Percentiles rank a stretch among this genome's conserved stretches.
Evolutionary conservation across 1,140 invertebrate genomes (phyloP).

Genomic region (Drosophila azteca): DNA sequence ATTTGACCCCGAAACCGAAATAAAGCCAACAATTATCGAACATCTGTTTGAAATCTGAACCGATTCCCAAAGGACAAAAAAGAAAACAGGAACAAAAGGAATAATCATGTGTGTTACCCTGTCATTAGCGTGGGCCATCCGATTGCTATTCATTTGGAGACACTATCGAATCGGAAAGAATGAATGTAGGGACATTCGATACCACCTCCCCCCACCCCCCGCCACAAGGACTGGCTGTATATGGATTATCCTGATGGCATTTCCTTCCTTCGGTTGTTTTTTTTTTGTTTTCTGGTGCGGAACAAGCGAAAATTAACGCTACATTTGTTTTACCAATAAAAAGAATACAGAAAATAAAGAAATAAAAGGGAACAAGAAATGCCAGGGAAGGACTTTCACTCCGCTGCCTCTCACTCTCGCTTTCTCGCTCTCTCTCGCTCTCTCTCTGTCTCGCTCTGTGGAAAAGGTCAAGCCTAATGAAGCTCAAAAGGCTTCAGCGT

Average conservation of each 20-base stretch:
- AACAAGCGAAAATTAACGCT: conserved; percentile 36
- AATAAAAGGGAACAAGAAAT: conserved; percentile 9
- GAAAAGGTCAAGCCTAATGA: conserved; percentile 66
- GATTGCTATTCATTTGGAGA: conserved; percentile 29
- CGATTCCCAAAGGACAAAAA: conserved; percentile 13
- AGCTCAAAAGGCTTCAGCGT: conserved; percentile 47
- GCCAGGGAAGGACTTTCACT: conserved; percentile 5
- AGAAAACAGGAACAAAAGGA: neutral
- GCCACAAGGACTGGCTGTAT: neutral
- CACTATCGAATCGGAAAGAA: conserved; percentile 29
- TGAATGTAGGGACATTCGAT: conserved; percentile 40
- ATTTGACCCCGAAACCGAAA: neutral
- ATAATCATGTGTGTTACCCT: too few relatives aligned
- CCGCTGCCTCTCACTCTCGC: neutral
- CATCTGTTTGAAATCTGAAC: conserved; percentile 29
- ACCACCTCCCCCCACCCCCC: too few relatives aligned
- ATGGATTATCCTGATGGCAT: conserved; percentile 41
- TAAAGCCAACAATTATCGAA: conserved; percentile 16
- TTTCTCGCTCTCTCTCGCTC: too few relatives aligned
- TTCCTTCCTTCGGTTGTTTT: conserved; percentile 53
- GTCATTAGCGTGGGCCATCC: neutral
- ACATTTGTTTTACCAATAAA: conserved; percentile 47
- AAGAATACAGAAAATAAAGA: conserved; percentile 17
- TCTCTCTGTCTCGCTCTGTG: neutral
- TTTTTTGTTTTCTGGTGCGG: neutral